Evolutionary conservation across 2,888 invertebrate species (phyloP).

Genomic region (Pecten maximus): DNA sequence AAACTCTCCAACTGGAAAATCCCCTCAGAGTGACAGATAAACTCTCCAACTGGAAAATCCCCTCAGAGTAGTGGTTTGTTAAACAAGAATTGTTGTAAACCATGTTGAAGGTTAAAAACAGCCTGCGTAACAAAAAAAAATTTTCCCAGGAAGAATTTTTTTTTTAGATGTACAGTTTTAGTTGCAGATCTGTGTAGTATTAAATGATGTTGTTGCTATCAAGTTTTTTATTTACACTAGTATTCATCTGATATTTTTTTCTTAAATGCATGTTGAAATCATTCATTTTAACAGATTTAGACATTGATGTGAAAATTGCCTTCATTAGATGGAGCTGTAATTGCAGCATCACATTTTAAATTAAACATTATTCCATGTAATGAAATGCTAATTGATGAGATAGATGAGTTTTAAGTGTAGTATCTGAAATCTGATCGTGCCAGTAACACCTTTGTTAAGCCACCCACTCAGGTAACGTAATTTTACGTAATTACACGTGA

Average conservation of each 20-base stretch:
- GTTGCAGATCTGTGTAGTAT: neutral
- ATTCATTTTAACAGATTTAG: neutral
- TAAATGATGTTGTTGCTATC: neutral
- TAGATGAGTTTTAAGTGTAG: neutral
- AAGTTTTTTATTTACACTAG: neutral
- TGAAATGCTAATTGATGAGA: neutral
- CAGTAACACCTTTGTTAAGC: neutral
- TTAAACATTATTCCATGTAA: neutral
- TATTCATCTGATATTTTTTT: neutral
- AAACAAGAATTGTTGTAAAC: no score
- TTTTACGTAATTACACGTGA: neutral
- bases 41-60: no score
- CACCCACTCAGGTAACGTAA: neutral
- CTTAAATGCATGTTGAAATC: slow-evolving; percentile 1
- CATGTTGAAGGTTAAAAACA: neutral
- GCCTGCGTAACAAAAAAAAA: neutral
- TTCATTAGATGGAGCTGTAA: neutral
- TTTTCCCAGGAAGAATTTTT: neutral
- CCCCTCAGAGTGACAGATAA: no score
- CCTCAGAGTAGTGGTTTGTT: no score
- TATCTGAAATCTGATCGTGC: neutral
- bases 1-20: no score
- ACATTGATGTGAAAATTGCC: neutral
- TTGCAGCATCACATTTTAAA: slow-evolving; percentile 15
- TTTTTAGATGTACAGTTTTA: neutral